Evolutionary conservation across 2,888 invertebrate species (phyloP).

Genomic region (Meiosimyza decipiens): DNA sequence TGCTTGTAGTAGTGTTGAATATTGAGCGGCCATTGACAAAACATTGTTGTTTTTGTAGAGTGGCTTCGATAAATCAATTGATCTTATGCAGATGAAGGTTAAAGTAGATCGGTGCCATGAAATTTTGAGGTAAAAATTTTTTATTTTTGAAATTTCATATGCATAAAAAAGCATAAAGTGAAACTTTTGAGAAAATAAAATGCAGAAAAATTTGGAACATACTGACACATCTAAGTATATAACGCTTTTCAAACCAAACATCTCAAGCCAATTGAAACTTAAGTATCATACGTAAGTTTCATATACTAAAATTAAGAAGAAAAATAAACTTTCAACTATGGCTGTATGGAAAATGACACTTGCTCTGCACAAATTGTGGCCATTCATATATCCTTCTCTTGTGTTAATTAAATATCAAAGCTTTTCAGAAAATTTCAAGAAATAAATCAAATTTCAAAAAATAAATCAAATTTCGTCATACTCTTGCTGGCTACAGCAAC

Average conservation of each 20-base stretch:
- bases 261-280: neutral
- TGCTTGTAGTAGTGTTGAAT: no score
- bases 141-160: no score
- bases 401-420: neutral
- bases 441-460: slow-evolving; percentile 12
- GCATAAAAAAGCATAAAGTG: no score
- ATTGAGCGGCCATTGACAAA: no score
- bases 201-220: no score
- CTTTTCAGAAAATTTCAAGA: neutral
- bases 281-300: neutral
- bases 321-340: neutral
- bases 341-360: neutral
- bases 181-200: no score
- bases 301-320: neutral
- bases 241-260: neutral
- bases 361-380: neutral
- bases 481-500: neutral
- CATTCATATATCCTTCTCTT: neutral
- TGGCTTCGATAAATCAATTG: no score
- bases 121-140: no score
- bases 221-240: no score
- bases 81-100: no score
- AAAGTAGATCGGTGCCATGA: no score
- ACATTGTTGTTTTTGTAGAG: no score
- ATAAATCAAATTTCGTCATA: slow-evolving; percentile 21